Evolutionary conservation across 1,140 invertebrate genomes (phyloP), one percentile per base, ranked within the genome.

Genomic region (Schlechtendalia chinensis): DNA sequence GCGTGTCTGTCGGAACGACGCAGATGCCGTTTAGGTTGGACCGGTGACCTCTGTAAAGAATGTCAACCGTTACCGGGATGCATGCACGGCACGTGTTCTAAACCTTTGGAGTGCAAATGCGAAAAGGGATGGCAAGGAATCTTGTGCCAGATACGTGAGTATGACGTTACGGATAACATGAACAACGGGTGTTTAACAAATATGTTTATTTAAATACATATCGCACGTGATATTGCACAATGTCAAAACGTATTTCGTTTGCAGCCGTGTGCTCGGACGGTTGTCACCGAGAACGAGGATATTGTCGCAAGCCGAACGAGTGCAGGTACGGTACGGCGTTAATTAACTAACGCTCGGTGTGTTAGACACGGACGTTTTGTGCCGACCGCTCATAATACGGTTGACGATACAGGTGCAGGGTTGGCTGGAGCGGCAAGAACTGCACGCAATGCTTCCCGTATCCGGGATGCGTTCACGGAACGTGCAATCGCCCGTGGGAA

Each of bases 401-500:
- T 53, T 2, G 32, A 54, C 17, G 11, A n/a, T 17, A 50, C 87
- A 92, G 94, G 83, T 96, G 94, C 85, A 93, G 93, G 84, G 90
- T 93, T 3, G 94, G 94, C n/a, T 96, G 93, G 93, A 93, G 89
- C 59, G 94, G 94, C 2, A 85, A 88, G 3, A 90, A 91, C 82
- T 96, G 94, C 84, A 90, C 92, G 61, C 89, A 93, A 85, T 96
- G 94, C 85, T 91, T 92, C 81, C 88, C 90, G 0, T 96, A 96
- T 86, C 94, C 94, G 0, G 94, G 93, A 61, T 96, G 94, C 84
- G 90, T 91, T 53, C 91, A 96, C 85, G 94, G 94, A 19, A 88
- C 89, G 56, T 96, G 94, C 85, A 91, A 90, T 84, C 88, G 91
- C 39, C 93, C 94, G n/a, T 96, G 93, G 93, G 93, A 95, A 84